A percentile compares a stretch with the other conserved stretches of the same genome.
phyloP scores from a whole-genome alignment of 2,797 vertebrate species.

The Phalloptychus januarius region DNA sequence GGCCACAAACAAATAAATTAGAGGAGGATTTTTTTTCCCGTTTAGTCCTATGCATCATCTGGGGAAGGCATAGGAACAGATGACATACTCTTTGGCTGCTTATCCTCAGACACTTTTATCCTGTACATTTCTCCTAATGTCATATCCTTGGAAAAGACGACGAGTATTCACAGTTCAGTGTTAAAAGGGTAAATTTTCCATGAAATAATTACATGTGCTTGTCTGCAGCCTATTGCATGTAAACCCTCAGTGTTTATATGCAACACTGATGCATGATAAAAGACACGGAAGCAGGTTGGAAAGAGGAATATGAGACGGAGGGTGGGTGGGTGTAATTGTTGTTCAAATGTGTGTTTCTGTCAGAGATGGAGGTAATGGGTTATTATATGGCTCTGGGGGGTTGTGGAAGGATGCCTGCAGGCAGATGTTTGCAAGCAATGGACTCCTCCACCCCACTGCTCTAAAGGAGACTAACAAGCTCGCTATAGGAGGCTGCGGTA shows the following conservation, averaged over 20 bases:
- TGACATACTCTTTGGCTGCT: constrained; percentile 20
- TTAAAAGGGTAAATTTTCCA: constrained; percentile 9
- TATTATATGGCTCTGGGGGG: constrained; percentile 76
- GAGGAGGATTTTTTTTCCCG: not conserved
- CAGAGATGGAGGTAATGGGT: constrained; percentile 78
- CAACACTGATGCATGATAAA: constrained; percentile 64
- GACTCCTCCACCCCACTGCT: constrained; percentile 52
- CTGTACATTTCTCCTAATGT: not conserved
- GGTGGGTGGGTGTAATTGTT: constrained; percentile 77
- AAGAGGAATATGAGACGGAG: constrained; percentile 66
- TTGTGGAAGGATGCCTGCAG: constrained; percentile 70
- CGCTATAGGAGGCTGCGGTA: constrained; percentile 71
- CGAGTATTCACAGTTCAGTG: not conserved
- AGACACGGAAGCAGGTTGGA: constrained; percentile 53
- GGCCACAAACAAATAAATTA: constrained; percentile 36
- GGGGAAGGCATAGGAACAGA: constrained; percentile 26
- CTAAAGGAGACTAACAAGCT: constrained; percentile 76
- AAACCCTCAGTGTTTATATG: constrained; percentile 38
- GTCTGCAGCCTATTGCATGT: constrained; percentile 4
- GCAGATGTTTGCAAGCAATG: constrained; percentile 69
- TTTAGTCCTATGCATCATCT: not conserved
- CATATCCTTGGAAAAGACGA: not conserved
- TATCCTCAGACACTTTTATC: constrained; percentile 13
- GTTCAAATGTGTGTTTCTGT: constrained; percentile 83
- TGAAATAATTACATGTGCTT: constrained; percentile 5